Percentiles rank a stretch among this genome's conserved stretches.
These are phyloP conservation scores for Germaria angustata DNA, from an alignment of 2,888 invertebrate genomes.

Conservation along the genomic window DNA sequence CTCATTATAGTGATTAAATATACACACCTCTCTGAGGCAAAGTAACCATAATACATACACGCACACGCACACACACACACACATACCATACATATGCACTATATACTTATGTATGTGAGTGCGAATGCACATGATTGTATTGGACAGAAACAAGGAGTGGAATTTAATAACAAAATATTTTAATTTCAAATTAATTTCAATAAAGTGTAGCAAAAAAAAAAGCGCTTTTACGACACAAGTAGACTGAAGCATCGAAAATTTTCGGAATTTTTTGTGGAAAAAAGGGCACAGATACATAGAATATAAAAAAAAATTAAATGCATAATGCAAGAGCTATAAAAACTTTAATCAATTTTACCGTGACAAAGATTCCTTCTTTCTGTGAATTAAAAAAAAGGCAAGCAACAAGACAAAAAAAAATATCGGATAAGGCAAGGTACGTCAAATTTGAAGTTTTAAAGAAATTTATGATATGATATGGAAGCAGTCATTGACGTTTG, in stretches of 20 bases:
- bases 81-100: neutral
- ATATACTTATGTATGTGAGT: neutral
- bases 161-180: conserved; percentile 48
- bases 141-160: conserved; percentile 40
- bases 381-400: no score
- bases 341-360: conserved; percentile 51
- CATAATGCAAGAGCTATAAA: conserved; percentile 13
- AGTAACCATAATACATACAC: neutral
- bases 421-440: neutral
- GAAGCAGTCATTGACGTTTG: conserved; percentile 51
- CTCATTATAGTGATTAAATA: conserved; percentile 48
- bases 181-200: conserved; percentile 50
- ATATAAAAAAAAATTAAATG: conserved; percentile 39
- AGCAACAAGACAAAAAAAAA: neutral
- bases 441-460: conserved; percentile 43
- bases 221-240: neutral
- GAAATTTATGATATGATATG: conserved; percentile 63
- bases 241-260: conserved; percentile 19
- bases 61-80: neutral
- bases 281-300: conserved; percentile 7
- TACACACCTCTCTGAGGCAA: conserved; percentile 43
- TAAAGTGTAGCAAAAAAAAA: conserved; percentile 13
- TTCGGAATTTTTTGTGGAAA: neutral
- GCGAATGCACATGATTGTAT: no score
- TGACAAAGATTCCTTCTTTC: conserved; percentile 46